A percentile compares a stretch with the other conserved stretches of the same genome.
phyloP scores from a whole-genome alignment of 2,113 vertebrate species.

The Ochotona curzoniae region DNA sequence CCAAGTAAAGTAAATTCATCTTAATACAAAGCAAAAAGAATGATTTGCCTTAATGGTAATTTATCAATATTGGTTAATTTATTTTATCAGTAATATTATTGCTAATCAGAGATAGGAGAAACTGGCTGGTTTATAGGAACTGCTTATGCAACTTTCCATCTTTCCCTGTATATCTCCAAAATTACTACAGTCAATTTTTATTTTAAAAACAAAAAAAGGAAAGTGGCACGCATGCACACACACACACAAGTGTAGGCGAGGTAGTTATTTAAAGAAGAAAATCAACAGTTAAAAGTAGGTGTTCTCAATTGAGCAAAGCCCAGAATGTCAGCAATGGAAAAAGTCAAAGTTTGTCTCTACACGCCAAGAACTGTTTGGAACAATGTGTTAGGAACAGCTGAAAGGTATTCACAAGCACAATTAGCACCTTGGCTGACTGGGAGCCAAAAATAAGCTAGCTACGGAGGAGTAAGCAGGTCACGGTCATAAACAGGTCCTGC shows the following conservation, averaged over 20 bases:
- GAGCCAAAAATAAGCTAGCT: not conserved
- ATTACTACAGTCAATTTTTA: not conserved
- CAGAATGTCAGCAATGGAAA: not conserved
- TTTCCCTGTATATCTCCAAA: slow-evolving; percentile 41
- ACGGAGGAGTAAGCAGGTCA: not conserved
- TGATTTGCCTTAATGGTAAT: not conserved
- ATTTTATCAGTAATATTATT: not conserved
- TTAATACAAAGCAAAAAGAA: not conserved
- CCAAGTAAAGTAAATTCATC: too few species aligned
- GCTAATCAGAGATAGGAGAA: not conserved
- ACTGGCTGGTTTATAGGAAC: not conserved
- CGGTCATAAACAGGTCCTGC: not conserved
- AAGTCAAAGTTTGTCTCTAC: not conserved
- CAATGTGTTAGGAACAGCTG: not conserved
- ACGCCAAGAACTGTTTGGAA: not conserved
- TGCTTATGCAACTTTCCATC: not conserved
- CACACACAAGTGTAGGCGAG: not conserved
- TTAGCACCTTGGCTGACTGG: slow-evolving; percentile 36
- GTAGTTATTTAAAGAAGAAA: not conserved
- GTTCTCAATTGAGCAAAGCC: not conserved
- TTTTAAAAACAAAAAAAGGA: not conserved
- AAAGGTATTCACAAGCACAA: slow-evolving; percentile 33
- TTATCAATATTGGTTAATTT: not conserved
- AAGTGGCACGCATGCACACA: not conserved
- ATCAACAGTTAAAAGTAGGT: not conserved